These are phyloP conservation scores for Strigops habroptila DNA, from an alignment of 2,113 vertebrate species.

Conservation along the genomic window DNA sequence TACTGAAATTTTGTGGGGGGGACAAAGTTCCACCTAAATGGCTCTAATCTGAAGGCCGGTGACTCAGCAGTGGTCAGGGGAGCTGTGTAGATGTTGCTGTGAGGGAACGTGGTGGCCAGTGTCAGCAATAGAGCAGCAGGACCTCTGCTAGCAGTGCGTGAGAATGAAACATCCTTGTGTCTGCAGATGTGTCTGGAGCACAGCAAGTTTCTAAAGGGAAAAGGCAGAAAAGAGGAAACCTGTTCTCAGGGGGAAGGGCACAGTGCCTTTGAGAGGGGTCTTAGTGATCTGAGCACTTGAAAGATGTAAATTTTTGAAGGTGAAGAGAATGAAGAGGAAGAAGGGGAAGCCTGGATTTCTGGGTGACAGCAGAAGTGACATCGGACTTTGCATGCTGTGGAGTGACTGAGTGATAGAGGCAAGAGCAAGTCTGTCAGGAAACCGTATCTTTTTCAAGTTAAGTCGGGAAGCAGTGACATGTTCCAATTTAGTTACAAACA, in stretches of 20 bases:
- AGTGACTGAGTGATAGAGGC: neutral
- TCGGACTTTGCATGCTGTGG: neutral
- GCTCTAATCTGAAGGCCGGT: neutral
- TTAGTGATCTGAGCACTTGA: neutral
- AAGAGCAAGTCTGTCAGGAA: neutral
- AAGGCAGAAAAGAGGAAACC: too few species aligned
- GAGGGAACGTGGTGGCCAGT: neutral
- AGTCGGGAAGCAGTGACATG: neutral
- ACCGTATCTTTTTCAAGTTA: neutral
- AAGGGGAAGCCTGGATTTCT: neutral
- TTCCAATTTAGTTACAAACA: neutral
- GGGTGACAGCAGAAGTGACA: neutral
- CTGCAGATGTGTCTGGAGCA: neutral
- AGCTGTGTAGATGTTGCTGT: accelerated
- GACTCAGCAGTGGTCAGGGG: neutral
- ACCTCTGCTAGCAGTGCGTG: neutral
- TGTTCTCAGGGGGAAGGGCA: accelerated
- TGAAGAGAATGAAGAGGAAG: neutral
- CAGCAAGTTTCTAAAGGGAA: neutral
- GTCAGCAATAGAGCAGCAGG: neutral
- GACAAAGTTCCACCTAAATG: neutral
- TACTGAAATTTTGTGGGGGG: neutral
- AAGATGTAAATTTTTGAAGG: neutral
- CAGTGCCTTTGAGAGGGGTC: neutral
- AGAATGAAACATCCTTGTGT: neutral